Conservation (phyloP, 2,888 invertebrate species). For the Rotaria macrura region DNA sequence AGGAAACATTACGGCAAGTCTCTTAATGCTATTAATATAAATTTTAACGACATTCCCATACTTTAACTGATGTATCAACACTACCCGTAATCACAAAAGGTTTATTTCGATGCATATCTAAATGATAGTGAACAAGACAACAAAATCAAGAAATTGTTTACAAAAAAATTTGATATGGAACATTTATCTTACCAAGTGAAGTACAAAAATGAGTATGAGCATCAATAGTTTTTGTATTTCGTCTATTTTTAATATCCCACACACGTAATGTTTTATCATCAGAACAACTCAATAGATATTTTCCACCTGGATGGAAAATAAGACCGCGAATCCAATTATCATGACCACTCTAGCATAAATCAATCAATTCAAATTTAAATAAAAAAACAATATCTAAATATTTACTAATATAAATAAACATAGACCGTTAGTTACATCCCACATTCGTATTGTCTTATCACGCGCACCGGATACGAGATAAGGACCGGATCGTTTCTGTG, state of each 20-base stretch:
- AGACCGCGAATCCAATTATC: slow-evolving; percentile 99
- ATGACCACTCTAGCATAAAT: slow-evolving; percentile 62
- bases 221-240: slow-evolving; percentile 87
- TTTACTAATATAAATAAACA: slow-evolving; percentile 71
- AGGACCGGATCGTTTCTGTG: slow-evolving; percentile 60
- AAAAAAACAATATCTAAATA: background rate
- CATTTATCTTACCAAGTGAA: slow-evolving; percentile 56
- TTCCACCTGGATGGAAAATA: slow-evolving; percentile 94
- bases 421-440: slow-evolving; percentile 86
- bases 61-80: slow-evolving; percentile 96
- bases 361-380: background rate
- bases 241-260: slow-evolving; percentile 93
- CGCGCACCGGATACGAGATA: slow-evolving; percentile 91
- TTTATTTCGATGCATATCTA: slow-evolving; percentile 89
- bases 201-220: slow-evolving; percentile 99
- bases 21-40: background rate
- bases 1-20: background rate
- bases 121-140: background rate
- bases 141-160: too few relatives aligned
- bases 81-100: slow-evolving; percentile 97
- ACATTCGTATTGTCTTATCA: slow-evolving; percentile 73
- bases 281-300: slow-evolving; percentile 87
- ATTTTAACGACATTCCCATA: slow-evolving; percentile 96
- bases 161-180: too few relatives aligned
- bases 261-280: slow-evolving; percentile 97